phyloP scores from a whole-genome alignment of 2,797 vertebrate species.

The Danio tinwini region DNA sequence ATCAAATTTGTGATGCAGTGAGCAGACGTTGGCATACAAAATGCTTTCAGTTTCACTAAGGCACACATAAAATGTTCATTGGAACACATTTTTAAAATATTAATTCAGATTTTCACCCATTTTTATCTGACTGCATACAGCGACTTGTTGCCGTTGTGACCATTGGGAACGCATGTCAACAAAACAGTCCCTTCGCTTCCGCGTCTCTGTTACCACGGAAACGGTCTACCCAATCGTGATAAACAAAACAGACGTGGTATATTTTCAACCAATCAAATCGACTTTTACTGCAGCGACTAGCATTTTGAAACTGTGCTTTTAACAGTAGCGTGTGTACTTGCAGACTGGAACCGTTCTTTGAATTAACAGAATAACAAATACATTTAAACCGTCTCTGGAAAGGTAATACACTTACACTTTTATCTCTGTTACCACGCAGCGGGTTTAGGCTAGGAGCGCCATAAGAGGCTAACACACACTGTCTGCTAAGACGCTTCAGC shows the following conservation, averaged over 20 bases:
- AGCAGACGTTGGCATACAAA: too few relatives aligned
- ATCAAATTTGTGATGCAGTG: too few relatives aligned
- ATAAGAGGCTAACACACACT: background rate
- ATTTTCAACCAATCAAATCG: slow-evolving; percentile 66
- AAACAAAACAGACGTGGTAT: background rate
- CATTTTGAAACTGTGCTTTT: slow-evolving; percentile 72
- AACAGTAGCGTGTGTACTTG: slow-evolving; percentile 57
- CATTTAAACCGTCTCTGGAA: background rate
- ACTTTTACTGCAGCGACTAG: slow-evolving; percentile 61
- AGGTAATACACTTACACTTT: background rate
- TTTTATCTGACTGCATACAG: background rate
- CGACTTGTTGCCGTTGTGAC: background rate
- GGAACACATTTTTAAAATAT: too few relatives aligned
- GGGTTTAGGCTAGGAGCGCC: background rate
- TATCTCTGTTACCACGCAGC: background rate
- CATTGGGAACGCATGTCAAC: background rate
- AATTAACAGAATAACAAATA: background rate
- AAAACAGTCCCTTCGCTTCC: slow-evolving; percentile 47
- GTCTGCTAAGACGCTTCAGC: background rate
- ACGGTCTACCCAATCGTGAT: slow-evolving; percentile 68
- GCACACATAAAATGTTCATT: too few relatives aligned
- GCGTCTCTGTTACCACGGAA: slow-evolving; percentile 68
- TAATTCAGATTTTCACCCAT: too few relatives aligned
- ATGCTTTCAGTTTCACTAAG: too few relatives aligned
- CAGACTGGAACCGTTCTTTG: slow-evolving; percentile 11